Conservation (phyloP, 2,113 vertebrate species). For the Solea solea region DNA sequence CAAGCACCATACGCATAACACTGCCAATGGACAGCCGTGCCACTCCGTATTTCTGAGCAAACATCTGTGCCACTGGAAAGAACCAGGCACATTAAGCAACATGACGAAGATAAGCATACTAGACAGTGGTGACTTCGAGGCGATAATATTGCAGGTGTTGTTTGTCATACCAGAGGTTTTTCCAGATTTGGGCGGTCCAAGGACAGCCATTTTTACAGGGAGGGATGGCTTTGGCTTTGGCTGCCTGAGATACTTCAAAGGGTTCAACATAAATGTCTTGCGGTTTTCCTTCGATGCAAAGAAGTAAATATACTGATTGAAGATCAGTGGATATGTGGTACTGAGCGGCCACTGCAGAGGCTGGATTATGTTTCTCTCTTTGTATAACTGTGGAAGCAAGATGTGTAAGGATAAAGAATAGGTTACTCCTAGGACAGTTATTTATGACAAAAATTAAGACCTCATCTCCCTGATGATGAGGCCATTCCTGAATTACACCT, state of each 20-base stretch:
- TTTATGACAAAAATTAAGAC: not conserved
- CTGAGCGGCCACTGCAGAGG: conserved; percentile 77
- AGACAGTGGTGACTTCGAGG: not conserved
- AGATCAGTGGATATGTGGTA: conserved; percentile 83
- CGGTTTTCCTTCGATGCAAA: conserved; percentile 89
- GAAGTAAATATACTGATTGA: conserved; percentile 92
- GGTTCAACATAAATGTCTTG: conserved; percentile 89
- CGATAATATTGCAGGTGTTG: not conserved
- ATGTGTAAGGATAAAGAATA: not conserved
- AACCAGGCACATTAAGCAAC: not conserved
- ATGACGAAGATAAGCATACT: not conserved
- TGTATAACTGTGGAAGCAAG: conserved; percentile 75
- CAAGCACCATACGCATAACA: conserved; percentile 82
- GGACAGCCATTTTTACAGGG: conserved; percentile 87
- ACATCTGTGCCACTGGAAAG: conserved; percentile 85
- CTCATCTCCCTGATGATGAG: not conserved
- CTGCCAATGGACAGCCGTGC: conserved; percentile 84
- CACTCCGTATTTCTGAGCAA: conserved; percentile 85
- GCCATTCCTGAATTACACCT: conserved; percentile 13
- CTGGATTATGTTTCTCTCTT: conserved; percentile 87
- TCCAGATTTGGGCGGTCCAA: conserved; percentile 94
- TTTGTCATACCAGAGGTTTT: conserved; percentile 88
- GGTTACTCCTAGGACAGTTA: not conserved
- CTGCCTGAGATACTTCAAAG: conserved; percentile 91
- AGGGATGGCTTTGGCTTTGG: conserved; percentile 82